Percentiles rank a stretch among this genome's conserved stretches.
phyloP scores from a whole-genome alignment of 2,888 invertebrate genomes.

The Rugalucina vietnamica region DNA sequence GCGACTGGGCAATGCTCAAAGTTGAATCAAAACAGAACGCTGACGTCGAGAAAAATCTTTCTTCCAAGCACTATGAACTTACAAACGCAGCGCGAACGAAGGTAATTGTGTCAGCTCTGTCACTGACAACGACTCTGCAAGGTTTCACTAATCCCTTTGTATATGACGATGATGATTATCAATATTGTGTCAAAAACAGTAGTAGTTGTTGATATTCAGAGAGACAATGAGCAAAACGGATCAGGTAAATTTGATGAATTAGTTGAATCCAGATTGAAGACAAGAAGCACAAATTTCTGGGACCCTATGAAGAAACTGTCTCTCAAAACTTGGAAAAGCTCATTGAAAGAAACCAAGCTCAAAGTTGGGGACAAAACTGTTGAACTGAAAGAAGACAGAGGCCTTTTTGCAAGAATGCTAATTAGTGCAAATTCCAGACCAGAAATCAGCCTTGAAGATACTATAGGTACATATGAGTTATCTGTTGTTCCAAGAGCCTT shows the following conservation, averaged over 20 bases:
- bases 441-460: background rate
- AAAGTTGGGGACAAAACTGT: background rate
- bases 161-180: too few species aligned
- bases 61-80: too few species aligned
- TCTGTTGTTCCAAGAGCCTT: background rate
- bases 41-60: too few species aligned
- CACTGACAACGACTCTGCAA: too few species aligned
- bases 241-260: background rate
- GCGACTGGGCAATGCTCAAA: too few species aligned
- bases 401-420: background rate
- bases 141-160: too few species aligned
- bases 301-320: background rate
- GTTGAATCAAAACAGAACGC: too few species aligned
- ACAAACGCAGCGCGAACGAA: too few species aligned
- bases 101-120: too few species aligned
- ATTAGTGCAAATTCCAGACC: background rate
- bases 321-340: background rate
- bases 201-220: too few species aligned
- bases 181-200: too few species aligned
- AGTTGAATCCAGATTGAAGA: background rate
- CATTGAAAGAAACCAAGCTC: background rate
- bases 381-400: background rate
- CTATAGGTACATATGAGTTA: background rate
- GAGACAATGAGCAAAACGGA: too few species aligned
- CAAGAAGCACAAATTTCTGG: background rate